Percentiles rank a stretch among this genome's conserved stretches.
phyloP scores from a whole-genome alignment of 2,113 vertebrate genomes.

The Falco punctatus region DNA sequence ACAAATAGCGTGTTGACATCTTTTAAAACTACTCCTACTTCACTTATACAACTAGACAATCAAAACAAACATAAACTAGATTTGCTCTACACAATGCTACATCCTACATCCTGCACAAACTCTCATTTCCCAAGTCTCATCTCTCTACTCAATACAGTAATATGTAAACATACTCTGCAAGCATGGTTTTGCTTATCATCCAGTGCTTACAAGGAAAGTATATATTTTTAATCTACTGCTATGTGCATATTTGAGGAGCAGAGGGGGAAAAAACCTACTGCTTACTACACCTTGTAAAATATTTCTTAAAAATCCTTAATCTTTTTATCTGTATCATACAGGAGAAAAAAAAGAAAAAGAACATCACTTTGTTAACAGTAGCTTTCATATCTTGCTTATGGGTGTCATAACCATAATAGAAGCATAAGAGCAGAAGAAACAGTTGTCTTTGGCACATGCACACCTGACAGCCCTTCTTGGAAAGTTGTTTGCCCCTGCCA shows the following conservation, averaged over 20 bases:
- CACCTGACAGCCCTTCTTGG: not conserved
- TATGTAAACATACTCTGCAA: not conserved
- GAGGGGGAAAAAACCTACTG: not conserved
- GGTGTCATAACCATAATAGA: not conserved
- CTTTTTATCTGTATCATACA: not conserved
- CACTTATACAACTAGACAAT: not conserved
- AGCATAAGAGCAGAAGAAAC: not conserved
- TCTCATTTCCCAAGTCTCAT: not conserved
- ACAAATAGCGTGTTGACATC: not conserved
- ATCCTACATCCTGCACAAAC: not conserved
- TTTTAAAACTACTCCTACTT: not conserved
- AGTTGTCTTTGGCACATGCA: not conserved
- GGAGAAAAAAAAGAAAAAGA: not conserved
- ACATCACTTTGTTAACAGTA: rapidly evolving
- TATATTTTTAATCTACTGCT: not conserved
- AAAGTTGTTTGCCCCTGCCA: not conserved
- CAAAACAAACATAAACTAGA: not conserved
- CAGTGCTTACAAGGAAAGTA: not conserved
- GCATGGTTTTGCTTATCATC: not conserved
- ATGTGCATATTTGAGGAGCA: not conserved
- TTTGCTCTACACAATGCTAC: not conserved
- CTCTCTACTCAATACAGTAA: not conserved
- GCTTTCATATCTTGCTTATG: not conserved
- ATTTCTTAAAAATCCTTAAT: not conserved
- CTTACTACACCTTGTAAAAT: not conserved